Conservation (phyloP, 2,113 vertebrate species). For the Hippocampus abdominalis region DNA sequence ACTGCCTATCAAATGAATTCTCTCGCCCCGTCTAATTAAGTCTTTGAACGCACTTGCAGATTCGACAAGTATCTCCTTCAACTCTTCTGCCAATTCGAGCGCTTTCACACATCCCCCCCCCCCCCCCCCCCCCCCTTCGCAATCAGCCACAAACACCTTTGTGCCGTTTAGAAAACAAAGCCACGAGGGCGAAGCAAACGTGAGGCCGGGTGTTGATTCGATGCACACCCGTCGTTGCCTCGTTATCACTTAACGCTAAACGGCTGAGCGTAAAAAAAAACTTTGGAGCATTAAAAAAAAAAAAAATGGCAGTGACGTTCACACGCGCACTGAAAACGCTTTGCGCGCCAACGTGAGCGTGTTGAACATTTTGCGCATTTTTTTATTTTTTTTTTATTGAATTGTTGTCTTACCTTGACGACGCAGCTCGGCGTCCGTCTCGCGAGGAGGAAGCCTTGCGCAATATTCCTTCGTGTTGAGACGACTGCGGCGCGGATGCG, state of each 20-base stretch:
- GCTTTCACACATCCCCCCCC: background rate
- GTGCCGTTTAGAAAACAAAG: background rate
- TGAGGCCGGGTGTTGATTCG: slow-evolving; percentile 26
- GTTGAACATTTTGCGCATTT: slow-evolving; percentile 45
- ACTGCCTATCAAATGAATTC: background rate
- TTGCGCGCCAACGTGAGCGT: slow-evolving; percentile 25
- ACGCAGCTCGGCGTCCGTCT: slow-evolving; percentile 16
- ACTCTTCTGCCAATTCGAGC: background rate
- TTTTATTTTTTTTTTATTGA: background rate
- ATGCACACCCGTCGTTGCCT: slow-evolving; percentile 18
- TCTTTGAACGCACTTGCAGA: background rate
- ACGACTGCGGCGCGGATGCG: slow-evolving; percentile 15
- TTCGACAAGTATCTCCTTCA: background rate
- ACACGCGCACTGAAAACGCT: background rate
- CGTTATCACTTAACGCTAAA: slow-evolving; percentile 37
- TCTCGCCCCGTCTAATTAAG: too few species aligned
- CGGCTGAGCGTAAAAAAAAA: background rate
- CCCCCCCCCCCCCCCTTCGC: too few species aligned
- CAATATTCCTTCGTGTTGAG: slow-evolving; percentile 44
- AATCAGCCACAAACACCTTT: background rate
- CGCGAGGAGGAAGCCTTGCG: slow-evolving; percentile 9
- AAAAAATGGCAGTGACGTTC: background rate
- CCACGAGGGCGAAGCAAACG: slow-evolving; percentile 2
- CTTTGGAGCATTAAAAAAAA: background rate
- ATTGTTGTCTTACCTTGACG: slow-evolving; percentile 48